phyloP scores from a whole-genome alignment of 2,888 invertebrate species.

The Ectemnius cavifrons region DNA sequence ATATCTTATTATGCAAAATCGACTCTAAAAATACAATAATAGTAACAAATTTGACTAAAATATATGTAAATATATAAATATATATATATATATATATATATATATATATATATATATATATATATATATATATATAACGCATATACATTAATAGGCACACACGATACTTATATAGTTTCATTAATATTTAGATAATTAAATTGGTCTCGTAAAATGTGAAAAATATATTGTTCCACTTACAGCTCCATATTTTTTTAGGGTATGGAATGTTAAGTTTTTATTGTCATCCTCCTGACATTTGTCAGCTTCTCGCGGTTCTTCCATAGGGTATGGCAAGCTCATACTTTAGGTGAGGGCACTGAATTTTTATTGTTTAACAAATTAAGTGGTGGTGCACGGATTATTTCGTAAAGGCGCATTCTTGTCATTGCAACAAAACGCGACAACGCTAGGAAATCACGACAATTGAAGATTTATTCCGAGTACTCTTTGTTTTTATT shows the following conservation, averaged over 20 bases:
- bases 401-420: slow-evolving; percentile 8
- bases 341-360: slow-evolving; percentile 72
- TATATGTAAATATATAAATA: too few species aligned
- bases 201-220: not conserved
- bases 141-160: too few species aligned
- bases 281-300: not conserved
- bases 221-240: not conserved
- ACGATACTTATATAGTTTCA: too few species aligned
- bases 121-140: too few species aligned
- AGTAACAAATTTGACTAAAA: too few species aligned
- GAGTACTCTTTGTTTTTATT: not conserved
- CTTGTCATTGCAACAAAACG: not conserved
- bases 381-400: slow-evolving; percentile 1
- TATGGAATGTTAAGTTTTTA: not conserved
- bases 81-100: too few species aligned
- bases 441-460: not conserved
- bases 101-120: too few species aligned
- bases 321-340: slow-evolving; percentile 74
- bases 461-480: not conserved
- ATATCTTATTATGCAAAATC: too few species aligned
- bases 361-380: slow-evolving; percentile 7
- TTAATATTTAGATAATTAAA: too few species aligned
- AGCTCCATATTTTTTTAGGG: not conserved
- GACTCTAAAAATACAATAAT: too few species aligned
- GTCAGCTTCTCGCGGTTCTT: slow-evolving; percentile 12